These are phyloP conservation scores for Apogon hyalosoma DNA, from an alignment of 2,797 vertebrate species.

Conservation along the genomic window DNA sequence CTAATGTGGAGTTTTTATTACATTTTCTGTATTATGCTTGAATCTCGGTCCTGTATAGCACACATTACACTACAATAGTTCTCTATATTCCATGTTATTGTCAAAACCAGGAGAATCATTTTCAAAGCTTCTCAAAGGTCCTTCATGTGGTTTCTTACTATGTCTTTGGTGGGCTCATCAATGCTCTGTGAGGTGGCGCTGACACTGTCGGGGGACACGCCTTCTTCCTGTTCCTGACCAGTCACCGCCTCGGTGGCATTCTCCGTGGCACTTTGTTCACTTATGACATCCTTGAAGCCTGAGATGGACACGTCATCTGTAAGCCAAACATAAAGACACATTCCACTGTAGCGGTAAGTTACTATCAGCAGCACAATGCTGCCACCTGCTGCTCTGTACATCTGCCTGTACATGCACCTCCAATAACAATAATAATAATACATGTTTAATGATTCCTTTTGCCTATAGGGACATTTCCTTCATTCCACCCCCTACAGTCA, in stretches of 20 bases:
- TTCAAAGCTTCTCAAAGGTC: not conserved
- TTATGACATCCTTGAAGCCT: conserved; percentile 83
- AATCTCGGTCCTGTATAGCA: not conserved
- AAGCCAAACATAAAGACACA: conserved; percentile 3
- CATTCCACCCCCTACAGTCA: no score
- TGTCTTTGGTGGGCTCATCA: conserved; percentile 90
- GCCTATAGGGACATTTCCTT: not conserved
- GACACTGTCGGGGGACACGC: conserved; percentile 91
- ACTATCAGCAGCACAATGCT: conserved; percentile 35
- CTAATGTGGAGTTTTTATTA: not conserved
- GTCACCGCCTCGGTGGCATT: conserved; percentile 74
- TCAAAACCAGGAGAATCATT: not conserved
- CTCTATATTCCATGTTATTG: not conserved
- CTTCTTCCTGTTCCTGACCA: conserved; percentile 84
- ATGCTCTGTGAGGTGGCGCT: conserved; percentile 93
- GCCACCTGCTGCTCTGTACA: conserved; percentile 68
- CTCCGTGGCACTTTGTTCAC: conserved; percentile 85
- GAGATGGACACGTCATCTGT: conserved; percentile 88
- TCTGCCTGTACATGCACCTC: not conserved
- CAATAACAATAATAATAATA: not conserved
- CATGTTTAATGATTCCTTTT: not conserved
- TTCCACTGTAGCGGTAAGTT: not conserved
- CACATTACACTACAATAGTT: not conserved
- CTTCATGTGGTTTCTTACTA: conserved; percentile 78
- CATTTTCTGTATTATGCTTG: not conserved